Evolutionary conservation across 1,140 invertebrate genomes (phyloP), one percentile per base, ranked within the genome.

Genomic region (Zaprionus kolodkinae): DNA sequence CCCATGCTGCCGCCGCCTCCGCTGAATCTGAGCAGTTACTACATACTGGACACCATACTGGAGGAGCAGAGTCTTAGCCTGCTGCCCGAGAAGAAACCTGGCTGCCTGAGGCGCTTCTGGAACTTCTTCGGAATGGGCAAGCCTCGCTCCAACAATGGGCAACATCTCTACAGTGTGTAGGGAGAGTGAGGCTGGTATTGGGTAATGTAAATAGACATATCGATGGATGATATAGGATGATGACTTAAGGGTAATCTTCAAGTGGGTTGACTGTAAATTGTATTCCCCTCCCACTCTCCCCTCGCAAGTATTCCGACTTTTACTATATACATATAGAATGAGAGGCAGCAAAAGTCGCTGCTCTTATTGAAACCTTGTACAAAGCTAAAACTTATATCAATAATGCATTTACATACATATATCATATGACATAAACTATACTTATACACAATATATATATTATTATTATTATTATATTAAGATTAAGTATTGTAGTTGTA

Each of bases 1-100:
- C 85, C 91, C 17, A 81, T 92, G 43, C 70, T 92, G 61, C 91
- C 91, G 45, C 91, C 91, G 13, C 91, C 91, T 63, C 91, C 91
- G 17, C 57, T 92, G 9, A 92, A 91, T 76, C 75, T 92, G 52
- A 81, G 91, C 56, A 92, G 91, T 66, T 92, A 92, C 71, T 92
- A 91, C 61, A 91, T 92, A 50, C 73, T 92, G 55, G 91, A 92
- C 67, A 92, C 91, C 35, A 92, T 92, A 27, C 70, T 92, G 52
- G 91, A 92, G 79, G 91, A 92, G 70, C 90, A 91, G 60, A 81
- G 81, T 36, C 81, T 89, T 36, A 89, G 72, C 10, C 69, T 91
- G 79, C 52, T 91, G 68, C 82, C 81, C 52, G 91, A 91, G 17
- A 92, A 92, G 84, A 91, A 85, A 50, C 90, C 90, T 0, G 91